phyloP scores from a whole-genome alignment of 2,113 vertebrate species.

The Pterocles gutturalis region DNA sequence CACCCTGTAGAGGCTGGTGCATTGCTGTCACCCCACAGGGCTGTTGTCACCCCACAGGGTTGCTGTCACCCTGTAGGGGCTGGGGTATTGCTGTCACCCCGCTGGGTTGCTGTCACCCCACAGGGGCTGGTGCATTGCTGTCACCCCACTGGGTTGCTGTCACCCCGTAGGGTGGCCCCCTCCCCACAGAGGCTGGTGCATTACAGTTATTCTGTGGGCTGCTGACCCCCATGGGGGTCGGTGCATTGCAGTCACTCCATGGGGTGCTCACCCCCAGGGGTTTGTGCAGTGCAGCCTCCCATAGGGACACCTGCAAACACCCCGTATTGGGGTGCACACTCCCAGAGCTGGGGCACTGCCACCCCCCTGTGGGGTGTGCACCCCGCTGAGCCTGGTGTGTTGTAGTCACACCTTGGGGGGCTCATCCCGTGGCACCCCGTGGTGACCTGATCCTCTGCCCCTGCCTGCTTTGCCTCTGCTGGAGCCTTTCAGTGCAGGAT shows the following conservation, averaged over 20 bases:
- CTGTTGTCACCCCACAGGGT: rapidly evolving
- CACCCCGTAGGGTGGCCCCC: background rate
- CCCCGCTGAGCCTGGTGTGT: rapidly evolving
- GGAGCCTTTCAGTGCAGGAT: too few species aligned
- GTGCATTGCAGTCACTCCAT: too few species aligned
- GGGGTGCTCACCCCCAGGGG: background rate
- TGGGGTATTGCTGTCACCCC: rapidly evolving
- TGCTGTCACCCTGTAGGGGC: rapidly evolving
- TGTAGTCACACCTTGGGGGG: rapidly evolving
- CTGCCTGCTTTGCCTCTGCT: too few species aligned
- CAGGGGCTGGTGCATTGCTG: rapidly evolving
- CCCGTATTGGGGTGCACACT: rapidly evolving
- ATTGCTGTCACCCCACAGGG: background rate
- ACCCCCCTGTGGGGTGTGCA: rapidly evolving
- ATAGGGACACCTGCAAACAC: rapidly evolving
- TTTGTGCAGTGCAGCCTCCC: background rate
- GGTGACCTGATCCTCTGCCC: background rate
- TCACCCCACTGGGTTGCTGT: background rate
- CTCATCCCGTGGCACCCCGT: background rate
- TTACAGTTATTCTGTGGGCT: background rate
- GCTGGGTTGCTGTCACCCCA: background rate
- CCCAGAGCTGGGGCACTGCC: rapidly evolving
- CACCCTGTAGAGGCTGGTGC: too few species aligned
- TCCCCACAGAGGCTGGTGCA: rapidly evolving
- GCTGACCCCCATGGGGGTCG: too few species aligned